Conservation (phyloP, 2,888 invertebrate species). For the Macrostomum cliftonense region DNA sequence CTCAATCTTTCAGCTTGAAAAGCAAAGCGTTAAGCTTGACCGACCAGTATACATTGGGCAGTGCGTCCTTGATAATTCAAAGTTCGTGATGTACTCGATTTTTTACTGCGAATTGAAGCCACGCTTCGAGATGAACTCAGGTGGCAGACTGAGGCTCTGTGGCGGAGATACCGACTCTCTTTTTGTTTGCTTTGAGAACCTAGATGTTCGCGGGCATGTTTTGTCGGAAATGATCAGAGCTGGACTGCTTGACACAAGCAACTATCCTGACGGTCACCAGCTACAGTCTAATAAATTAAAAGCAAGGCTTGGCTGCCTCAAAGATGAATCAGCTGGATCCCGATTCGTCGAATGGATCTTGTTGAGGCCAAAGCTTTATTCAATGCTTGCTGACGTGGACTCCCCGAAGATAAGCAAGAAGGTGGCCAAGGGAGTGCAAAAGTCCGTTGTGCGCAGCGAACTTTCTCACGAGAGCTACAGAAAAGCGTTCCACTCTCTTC, state of each 20-base stretch:
- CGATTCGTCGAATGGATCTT: not conserved
- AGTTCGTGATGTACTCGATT: conserved; percentile 33
- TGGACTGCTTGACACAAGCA: not conserved
- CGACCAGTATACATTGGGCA: conserved; percentile 35
- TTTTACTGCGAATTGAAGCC: not conserved
- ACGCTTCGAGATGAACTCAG: not conserved
- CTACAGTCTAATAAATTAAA: not conserved
- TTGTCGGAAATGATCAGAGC: not conserved
- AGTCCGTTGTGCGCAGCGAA: too few relatives aligned
- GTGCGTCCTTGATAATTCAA: conserved; percentile 32
- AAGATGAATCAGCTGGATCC: not conserved
- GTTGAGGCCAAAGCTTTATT: not conserved
- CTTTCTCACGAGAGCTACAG: not conserved
- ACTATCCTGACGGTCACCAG: not conserved
- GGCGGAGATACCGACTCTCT: not conserved
- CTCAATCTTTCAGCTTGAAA: conserved; percentile 7
- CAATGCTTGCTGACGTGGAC: not conserved
- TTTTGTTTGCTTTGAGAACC: not conserved
- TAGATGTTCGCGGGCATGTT: not conserved
- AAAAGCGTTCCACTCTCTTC: not conserved
- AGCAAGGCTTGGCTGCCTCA: not conserved
- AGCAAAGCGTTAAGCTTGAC: conserved; percentile 19
- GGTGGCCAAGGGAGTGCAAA: too few relatives aligned
- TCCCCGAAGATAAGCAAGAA: not conserved
- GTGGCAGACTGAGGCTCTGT: not conserved